Percentiles rank a stretch among this genome's conserved stretches.
Evolutionary conservation across 2,888 invertebrate species (phyloP).

Genomic region (Mesorhabditis belari): DNA sequence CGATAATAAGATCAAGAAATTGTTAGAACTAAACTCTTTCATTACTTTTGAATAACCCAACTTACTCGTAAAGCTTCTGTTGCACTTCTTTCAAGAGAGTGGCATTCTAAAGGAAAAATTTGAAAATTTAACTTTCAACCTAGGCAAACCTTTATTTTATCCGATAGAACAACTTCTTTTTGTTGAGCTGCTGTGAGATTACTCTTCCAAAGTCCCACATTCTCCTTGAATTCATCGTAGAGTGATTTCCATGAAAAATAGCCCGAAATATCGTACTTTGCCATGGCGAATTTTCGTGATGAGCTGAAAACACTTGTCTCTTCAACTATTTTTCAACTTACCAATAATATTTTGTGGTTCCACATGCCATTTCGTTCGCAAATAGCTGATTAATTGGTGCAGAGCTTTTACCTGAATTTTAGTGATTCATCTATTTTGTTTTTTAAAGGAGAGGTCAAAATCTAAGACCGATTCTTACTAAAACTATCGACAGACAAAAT

Average conservation of each 20-base stretch:
- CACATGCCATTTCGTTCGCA: not conserved
- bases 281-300: not conserved
- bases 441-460: too few species aligned
- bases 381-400: not conserved
- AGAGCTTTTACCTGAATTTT: not conserved
- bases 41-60: too few species aligned
- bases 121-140: not conserved
- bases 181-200: not conserved
- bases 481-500: too few species aligned
- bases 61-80: not conserved
- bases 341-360: not conserved
- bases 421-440: not conserved
- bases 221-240: not conserved
- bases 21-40: too few species aligned
- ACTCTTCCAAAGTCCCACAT: not conserved
- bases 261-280: not conserved
- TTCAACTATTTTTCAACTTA: not conserved
- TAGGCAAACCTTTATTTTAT: not conserved
- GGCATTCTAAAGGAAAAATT: not conserved
- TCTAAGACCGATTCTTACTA: too few species aligned
- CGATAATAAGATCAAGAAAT: too few species aligned
- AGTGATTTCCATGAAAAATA: not conserved
- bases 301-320: not conserved
- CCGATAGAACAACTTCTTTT: not conserved
- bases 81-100: not conserved